phyloP scores from a whole-genome alignment of 1,140 invertebrate genomes.

The Trissolcus basalis region DNA sequence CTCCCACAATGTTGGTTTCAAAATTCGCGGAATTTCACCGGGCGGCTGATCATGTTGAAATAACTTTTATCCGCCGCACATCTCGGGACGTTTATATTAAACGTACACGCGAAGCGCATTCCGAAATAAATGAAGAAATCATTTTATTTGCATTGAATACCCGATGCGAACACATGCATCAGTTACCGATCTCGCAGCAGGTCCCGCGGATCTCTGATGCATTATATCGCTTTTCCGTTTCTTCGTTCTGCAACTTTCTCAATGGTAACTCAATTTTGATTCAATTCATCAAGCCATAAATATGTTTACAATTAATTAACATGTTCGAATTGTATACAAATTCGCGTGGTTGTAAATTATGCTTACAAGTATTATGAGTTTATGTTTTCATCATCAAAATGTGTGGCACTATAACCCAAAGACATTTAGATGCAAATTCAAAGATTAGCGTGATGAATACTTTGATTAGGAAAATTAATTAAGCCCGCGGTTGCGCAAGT shows the following conservation, averaged over 20 bases:
- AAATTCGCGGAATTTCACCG: slow-evolving; percentile 49
- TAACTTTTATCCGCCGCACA: slow-evolving; percentile 34
- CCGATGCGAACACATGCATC: slow-evolving; percentile 11
- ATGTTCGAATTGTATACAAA: too few species aligned
- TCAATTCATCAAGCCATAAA: too few species aligned
- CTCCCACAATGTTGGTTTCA: slow-evolving; percentile 43
- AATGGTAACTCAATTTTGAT: too few species aligned
- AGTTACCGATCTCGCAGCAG: neutral
- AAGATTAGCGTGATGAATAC: slow-evolving; percentile 26
- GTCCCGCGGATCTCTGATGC: too few species aligned
- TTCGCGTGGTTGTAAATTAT: too few species aligned
- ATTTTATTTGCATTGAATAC: slow-evolving; percentile 54
- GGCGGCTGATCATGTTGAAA: slow-evolving; percentile 38
- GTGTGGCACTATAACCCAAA: neutral
- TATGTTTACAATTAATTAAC: too few species aligned
- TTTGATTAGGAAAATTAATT: slow-evolving; percentile 37
- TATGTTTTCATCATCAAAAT: too few species aligned
- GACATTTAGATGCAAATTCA: slow-evolving; percentile 21
- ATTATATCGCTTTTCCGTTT: too few species aligned
- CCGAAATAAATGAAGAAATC: slow-evolving; percentile 54
- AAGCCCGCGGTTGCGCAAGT: slow-evolving; percentile 20
- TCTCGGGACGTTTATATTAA: slow-evolving; percentile 38
- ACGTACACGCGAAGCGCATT: slow-evolving; percentile 32
- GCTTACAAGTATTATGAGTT: too few species aligned
- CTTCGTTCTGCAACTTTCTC: too few species aligned